Evolutionary conservation across 2,888 invertebrate genomes (phyloP).

Genomic region (Megamerina dolium): DNA sequence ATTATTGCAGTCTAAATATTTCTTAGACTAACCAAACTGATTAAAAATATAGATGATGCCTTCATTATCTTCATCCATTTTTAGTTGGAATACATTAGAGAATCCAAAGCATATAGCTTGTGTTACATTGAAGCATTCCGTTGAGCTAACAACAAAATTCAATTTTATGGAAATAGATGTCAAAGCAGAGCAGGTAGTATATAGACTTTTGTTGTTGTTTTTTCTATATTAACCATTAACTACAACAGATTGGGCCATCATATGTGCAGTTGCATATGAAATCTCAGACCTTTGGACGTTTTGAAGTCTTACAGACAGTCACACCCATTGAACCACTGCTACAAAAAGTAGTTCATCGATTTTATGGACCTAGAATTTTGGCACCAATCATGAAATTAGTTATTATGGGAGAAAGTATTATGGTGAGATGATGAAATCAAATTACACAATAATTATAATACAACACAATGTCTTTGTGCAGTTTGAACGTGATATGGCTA

Average conservation of each 20-base stretch:
- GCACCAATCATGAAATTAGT: slow-evolving; percentile 61
- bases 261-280: slow-evolving; percentile 65
- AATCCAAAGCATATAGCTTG: slow-evolving; percentile 56
- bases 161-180: slow-evolving; percentile 58
- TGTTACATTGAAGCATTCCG: slow-evolving; percentile 59
- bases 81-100: slow-evolving; percentile 1
- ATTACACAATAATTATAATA: not conserved
- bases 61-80: no score
- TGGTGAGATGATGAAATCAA: slow-evolving; percentile 51
- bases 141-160: slow-evolving; percentile 57
- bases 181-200: slow-evolving; percentile 61
- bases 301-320: slow-evolving; percentile 68
- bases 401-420: slow-evolving; percentile 62
- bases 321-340: slow-evolving; percentile 71
- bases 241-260: slow-evolving; percentile 62
- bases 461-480: slow-evolving; percentile 42
- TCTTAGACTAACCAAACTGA: no score
- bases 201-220: not conserved
- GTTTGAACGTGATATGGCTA: slow-evolving; percentile 76
- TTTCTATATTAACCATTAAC: not conserved
- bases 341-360: slow-evolving; percentile 71
- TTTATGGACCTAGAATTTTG: slow-evolving; percentile 61
- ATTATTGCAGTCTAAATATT: no score
- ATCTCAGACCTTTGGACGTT: slow-evolving; percentile 53
- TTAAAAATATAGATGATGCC: no score